Evolutionary conservation across 2,888 invertebrate species (phyloP).

Genomic region (Pyrocoelia pectoralis): DNA sequence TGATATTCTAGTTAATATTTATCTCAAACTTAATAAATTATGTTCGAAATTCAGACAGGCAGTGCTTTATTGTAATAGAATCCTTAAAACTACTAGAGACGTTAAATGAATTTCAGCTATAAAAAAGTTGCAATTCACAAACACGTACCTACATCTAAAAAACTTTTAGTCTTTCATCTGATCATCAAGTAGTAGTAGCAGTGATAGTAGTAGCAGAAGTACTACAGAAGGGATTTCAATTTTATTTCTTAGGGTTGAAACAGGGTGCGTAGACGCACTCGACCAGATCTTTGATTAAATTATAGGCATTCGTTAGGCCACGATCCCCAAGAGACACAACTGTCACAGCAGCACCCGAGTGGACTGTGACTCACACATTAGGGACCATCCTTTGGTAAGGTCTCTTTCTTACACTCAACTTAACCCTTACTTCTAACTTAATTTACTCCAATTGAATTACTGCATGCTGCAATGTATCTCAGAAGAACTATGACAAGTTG

Average conservation of each 20-base stretch:
- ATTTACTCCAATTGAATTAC: conserved; percentile 29
- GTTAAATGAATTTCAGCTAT: no score
- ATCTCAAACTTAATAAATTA: no score
- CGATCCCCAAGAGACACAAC: conserved; percentile 52
- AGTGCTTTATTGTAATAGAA: no score
- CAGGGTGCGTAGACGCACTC: conserved; percentile 41
- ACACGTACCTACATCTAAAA: neutral
- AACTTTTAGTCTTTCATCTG: conserved; percentile 6
- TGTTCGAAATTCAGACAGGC: no score
- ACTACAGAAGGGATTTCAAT: conserved; percentile 29
- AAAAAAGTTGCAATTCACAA: no score
- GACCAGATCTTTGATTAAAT: conserved; percentile 60
- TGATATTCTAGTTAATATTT: no score
- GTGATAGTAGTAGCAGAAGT: neutral
- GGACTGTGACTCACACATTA: conserved; percentile 46
- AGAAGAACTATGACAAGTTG: neutral
- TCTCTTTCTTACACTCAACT: conserved; percentile 35
- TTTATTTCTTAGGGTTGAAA: conserved; percentile 30
- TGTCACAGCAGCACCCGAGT: conserved; percentile 51
- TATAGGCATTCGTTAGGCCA: conserved; percentile 58
- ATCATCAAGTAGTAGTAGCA: neutral
- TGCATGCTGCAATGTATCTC: conserved; percentile 5
- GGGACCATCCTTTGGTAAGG: conserved; percentile 31
- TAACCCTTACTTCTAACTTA: conserved; percentile 34
- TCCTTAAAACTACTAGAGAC: no score